phyloP scores from a whole-genome alignment of 2,113 vertebrate species.

The Ia io region DNA sequence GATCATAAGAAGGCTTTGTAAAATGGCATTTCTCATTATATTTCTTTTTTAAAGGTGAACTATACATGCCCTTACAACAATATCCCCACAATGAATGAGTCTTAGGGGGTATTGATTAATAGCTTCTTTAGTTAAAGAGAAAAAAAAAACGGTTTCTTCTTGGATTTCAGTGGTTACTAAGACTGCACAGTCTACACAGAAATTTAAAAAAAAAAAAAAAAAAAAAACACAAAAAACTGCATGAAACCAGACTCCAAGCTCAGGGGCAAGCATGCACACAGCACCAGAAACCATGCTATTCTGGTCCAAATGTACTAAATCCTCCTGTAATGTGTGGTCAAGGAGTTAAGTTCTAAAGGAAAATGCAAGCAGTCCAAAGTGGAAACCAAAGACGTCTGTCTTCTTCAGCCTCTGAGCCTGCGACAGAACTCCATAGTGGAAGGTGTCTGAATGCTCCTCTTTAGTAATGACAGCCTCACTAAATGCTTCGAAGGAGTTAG shows the following conservation, averaged over 20 bases:
- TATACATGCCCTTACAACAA: not conserved
- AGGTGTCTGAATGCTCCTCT: not conserved
- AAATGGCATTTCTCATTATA: not conserved
- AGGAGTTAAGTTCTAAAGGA: slow-evolving; percentile 60
- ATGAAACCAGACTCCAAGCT: not conserved
- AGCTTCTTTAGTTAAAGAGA: not conserved
- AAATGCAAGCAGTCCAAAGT: slow-evolving; percentile 6
- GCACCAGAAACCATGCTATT: slow-evolving; percentile 4
- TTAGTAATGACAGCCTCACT: not conserved
- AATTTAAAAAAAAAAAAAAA: not conserved
- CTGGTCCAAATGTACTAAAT: slow-evolving; percentile 38
- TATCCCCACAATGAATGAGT: slow-evolving; percentile 27
- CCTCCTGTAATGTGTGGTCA: slow-evolving; percentile 31
- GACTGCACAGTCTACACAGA: not conserved
- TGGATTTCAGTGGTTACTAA: slow-evolving; percentile 58
- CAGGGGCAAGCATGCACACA: not conserved
- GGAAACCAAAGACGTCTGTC: not conserved
- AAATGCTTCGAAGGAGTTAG: slow-evolving; percentile 50
- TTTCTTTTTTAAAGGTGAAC: slow-evolving; percentile 22
- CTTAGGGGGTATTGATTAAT: slow-evolving; percentile 34
- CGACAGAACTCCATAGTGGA: not conserved
- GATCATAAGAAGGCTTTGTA: slow-evolving; percentile 4
- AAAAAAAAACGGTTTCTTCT: not conserved
- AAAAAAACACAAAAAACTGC: no score
- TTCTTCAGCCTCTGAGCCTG: not conserved